A percentile compares a stretch with the other conserved stretches of the same genome.
These are phyloP conservation scores for Columba janthina DNA, from an alignment of 2,113 vertebrate genomes.

Conservation along the genomic window DNA sequence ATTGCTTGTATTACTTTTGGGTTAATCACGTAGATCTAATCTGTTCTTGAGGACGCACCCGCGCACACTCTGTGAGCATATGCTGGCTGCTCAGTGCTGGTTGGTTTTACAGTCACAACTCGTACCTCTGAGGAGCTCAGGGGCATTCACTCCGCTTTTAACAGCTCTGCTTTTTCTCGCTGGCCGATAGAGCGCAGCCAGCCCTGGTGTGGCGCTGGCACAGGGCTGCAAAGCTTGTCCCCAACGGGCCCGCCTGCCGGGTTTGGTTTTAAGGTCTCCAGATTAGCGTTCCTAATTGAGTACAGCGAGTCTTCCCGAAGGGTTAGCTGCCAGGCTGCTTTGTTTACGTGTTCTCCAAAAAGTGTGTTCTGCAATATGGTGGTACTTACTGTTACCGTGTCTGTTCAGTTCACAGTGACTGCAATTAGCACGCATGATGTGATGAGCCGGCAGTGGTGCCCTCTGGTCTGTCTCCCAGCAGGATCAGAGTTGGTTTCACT, in stretches of 20 bases:
- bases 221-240: background rate
- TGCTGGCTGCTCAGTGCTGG: background rate
- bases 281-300: background rate
- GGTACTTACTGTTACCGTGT: background rate
- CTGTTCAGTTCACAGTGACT: background rate
- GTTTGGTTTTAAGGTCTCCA: background rate
- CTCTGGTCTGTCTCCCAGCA: background rate
- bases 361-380: background rate
- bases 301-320: background rate
- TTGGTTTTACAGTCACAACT: background rate
- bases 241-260: background rate
- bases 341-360: background rate
- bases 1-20: background rate
- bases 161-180: background rate
- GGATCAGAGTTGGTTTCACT: background rate
- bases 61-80: rapidly evolving
- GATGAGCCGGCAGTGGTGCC: background rate
- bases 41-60: background rate
- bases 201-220: rapidly evolving
- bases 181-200: rapidly evolving
- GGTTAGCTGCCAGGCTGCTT: background rate
- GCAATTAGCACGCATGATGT: background rate
- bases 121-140: background rate
- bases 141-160: background rate
- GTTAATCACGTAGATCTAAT: background rate